Evolutionary conservation across 1,140 invertebrate species (phyloP).

Genomic region (Drosophila takahashii): DNA sequence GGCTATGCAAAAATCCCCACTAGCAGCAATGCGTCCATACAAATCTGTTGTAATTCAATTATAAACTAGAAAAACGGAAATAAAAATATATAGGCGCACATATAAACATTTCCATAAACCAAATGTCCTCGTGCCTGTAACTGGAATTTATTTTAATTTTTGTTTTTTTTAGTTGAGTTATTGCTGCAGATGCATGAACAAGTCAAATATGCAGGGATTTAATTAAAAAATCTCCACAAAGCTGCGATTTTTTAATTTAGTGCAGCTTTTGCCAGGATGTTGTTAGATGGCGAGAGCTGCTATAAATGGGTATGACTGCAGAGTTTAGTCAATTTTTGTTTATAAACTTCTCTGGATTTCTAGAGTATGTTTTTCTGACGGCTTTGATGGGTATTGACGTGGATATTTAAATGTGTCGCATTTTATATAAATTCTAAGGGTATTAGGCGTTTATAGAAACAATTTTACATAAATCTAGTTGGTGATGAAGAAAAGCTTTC

Average conservation of each 20-base stretch:
- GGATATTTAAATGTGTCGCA: background rate
- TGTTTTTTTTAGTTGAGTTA: conserved; percentile 25
- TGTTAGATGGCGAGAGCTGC: background rate
- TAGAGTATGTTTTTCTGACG: background rate
- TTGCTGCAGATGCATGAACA: conserved; percentile 27
- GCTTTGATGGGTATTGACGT: conserved; percentile 1
- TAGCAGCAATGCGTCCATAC: conserved; percentile 19
- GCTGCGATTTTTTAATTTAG: conserved; percentile 40
- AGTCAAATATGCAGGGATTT: conserved; percentile 52
- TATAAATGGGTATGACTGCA: background rate
- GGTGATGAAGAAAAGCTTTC: background rate
- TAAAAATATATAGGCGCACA: conserved; percentile 30
- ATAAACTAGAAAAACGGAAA: conserved; percentile 50
- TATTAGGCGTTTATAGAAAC: background rate
- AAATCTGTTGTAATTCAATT: conserved; percentile 75
- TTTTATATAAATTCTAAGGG: background rate
- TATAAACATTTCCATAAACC: conserved; percentile 54
- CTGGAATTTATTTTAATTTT: conserved; percentile 43
- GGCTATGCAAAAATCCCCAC: conserved; percentile 32
- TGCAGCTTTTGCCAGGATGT: background rate
- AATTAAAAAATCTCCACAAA: conserved; percentile 45
- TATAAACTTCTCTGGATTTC: background rate
- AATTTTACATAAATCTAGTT: background rate
- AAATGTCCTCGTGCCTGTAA: conserved; percentile 25
- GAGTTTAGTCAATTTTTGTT: conserved; percentile 13